phyloP scores from a whole-genome alignment of 1,140 invertebrate genomes.

The Calephelis virginiensis region DNA sequence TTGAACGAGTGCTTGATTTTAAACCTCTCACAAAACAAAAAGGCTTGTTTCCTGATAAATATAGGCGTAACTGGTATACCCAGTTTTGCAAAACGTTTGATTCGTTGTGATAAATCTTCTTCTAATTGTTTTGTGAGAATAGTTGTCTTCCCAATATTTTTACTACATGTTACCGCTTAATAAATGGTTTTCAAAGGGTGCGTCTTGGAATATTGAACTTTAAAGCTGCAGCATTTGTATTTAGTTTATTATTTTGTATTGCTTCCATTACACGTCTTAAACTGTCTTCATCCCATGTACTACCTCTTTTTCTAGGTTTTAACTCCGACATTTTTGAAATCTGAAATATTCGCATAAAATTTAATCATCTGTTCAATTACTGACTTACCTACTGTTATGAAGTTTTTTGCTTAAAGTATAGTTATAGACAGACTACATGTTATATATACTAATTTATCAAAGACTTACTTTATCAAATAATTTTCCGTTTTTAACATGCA shows the following conservation, averaged over 20 bases:
- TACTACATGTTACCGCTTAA: not conserved
- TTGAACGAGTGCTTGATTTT: constrained; percentile 28
- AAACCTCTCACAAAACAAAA: constrained; percentile 18
- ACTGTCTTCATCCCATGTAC: constrained; percentile 20
- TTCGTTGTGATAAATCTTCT: constrained; percentile 19
- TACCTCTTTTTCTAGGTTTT: constrained; percentile 21
- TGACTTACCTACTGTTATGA: too few relatives aligned
- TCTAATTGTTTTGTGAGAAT: constrained; percentile 22
- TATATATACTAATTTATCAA: not conserved
- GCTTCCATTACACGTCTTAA: constrained; percentile 24
- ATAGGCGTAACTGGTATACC: constrained; percentile 20
- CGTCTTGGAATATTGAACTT: constrained; percentile 10
- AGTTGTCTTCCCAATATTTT: constrained; percentile 19
- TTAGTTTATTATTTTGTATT: constrained; percentile 22
- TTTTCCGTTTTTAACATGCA: too few relatives aligned
- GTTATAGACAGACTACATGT: not conserved
- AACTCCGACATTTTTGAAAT: constrained; percentile 25
- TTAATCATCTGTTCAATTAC: constrained; percentile 15
- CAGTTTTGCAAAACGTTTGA: constrained; percentile 25
- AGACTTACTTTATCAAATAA: too few relatives aligned
- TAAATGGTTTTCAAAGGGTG: constrained; percentile 5
- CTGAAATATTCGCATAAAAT: constrained; percentile 21
- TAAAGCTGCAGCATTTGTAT: constrained; percentile 17
- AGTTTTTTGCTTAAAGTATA: not conserved
- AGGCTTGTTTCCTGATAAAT: constrained; percentile 18